Evolutionary conservation across 2,888 invertebrate species (phyloP).

Genomic region (Aricia artaxerxes): DNA sequence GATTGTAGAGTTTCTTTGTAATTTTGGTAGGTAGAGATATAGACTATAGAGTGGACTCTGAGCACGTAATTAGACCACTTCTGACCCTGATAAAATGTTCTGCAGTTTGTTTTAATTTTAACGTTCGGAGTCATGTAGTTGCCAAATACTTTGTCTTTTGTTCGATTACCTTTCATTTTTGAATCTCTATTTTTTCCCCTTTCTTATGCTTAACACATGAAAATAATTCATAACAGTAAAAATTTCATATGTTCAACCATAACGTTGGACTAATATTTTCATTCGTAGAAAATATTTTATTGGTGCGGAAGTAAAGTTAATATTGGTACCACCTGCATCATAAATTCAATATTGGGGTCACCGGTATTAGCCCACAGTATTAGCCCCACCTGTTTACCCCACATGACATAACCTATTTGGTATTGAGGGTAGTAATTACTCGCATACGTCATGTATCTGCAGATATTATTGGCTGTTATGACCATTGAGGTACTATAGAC

Average conservation of each 20-base stretch:
- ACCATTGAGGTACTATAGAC: too few relatives aligned
- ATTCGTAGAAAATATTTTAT: slow-evolving; percentile 18
- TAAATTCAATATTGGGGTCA: slow-evolving; percentile 18
- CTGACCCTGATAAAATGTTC: background rate
- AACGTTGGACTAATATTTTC: background rate
- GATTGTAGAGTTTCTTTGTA: background rate
- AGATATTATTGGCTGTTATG: background rate
- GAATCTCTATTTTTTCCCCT: too few relatives aligned
- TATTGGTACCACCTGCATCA: slow-evolving; percentile 29
- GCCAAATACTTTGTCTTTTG: too few relatives aligned
- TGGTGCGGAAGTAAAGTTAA: slow-evolving; percentile 9
- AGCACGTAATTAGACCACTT: background rate
- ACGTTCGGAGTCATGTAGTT: too few relatives aligned
- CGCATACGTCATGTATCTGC: background rate
- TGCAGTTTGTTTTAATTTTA: too few relatives aligned
- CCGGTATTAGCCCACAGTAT: background rate
- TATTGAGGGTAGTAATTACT: slow-evolving; percentile 13
- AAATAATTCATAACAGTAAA: background rate
- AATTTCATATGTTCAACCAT: background rate
- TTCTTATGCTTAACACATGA: background rate
- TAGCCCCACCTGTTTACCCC: background rate
- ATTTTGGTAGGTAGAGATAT: too few relatives aligned
- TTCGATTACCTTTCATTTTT: too few relatives aligned
- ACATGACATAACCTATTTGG: slow-evolving; percentile 7
- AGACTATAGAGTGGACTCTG: background rate